Evolutionary conservation across 2,888 invertebrate species (phyloP), one percentile per base, ranked within the genome.

Genomic region (Cheilosia grossa): DNA sequence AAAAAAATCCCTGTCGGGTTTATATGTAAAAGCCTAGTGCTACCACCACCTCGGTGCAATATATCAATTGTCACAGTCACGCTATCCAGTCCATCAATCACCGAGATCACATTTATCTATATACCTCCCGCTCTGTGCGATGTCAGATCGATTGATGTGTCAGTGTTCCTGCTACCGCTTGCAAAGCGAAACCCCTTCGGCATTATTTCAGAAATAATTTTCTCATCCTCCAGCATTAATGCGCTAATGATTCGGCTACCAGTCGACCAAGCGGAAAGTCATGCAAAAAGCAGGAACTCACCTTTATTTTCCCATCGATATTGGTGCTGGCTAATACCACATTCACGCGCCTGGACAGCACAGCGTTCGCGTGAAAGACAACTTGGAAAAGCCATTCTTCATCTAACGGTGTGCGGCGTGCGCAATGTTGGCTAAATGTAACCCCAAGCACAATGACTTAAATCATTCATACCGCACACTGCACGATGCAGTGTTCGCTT

Each of bases 171-270:
- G 80, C 83, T 80, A 75, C 80, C 54, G 80, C 80, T n/a, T 49
- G 56, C 59, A 58, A 49, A 59, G 44, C 44, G 24, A 63, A 61
- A 61, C 58, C 69, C 80, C 82, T 42, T 5, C 21, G 37, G 59
- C 47, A 21, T 42, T 53, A 53, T 85, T 74, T 80, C 49, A 74
- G 59, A 80, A 80, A 75, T 85, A 80, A 85, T 85, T 85, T 80
- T 75, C 83, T 61, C 83, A 80, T 85, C 83, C 80, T 74, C 53
- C 66, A 75, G 80, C 79, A 73, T 64, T 61, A 73, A 83, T 80
- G 79, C 79, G 72, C 83, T 80, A 85, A 85, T 85, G 83, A 85
- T 85, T 85, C 56, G 61, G 83, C 83, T 85, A 85, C 83, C 80
- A 83, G 79, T 77, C 64, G 66, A 13, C 74, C 73, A 58, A 69